Conservation (phyloP, 23 tunicate genomes). For the Botrylloides violaceus region DNA sequence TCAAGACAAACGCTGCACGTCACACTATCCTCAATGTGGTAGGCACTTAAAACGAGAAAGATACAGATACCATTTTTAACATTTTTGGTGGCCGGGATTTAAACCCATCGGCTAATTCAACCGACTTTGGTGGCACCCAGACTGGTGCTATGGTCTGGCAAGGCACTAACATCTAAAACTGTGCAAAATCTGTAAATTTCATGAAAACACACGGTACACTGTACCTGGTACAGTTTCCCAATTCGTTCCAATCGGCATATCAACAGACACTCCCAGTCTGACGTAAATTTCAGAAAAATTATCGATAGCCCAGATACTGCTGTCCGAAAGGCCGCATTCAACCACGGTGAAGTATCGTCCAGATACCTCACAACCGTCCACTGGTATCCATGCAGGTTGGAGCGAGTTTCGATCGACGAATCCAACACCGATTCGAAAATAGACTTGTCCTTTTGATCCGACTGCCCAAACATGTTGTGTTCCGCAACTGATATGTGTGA, state of each 20-base stretch:
- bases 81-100: too few relatives aligned
- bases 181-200: too few relatives aligned
- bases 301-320: conserved; percentile 51
- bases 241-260: conserved; percentile 24
- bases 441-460: conserved; percentile 27
- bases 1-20: too few relatives aligned
- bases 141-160: too few relatives aligned
- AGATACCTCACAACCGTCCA: conserved; percentile 20
- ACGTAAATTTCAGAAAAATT: conserved; percentile 22
- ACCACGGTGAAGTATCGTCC: conserved; percentile 28
- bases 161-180: too few relatives aligned
- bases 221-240: conserved; percentile 60
- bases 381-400: conserved; percentile 48
- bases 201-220: too few relatives aligned
- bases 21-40: too few relatives aligned
- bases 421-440: conserved; percentile 34
- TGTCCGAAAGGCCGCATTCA: conserved; percentile 42
- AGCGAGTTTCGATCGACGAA: conserved; percentile 25
- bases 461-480: conserved; percentile 52
- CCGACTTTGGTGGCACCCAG: too few relatives aligned
- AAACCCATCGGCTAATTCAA: too few relatives aligned
- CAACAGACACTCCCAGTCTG: conserved; percentile 19
- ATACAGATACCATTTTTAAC: too few relatives aligned
- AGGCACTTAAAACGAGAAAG: too few relatives aligned
- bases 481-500: conserved; percentile 52